Base-by-base conservation (phyloP, 2,113 vertebrate species). In the Eolophus roseicapilla region DNA sequence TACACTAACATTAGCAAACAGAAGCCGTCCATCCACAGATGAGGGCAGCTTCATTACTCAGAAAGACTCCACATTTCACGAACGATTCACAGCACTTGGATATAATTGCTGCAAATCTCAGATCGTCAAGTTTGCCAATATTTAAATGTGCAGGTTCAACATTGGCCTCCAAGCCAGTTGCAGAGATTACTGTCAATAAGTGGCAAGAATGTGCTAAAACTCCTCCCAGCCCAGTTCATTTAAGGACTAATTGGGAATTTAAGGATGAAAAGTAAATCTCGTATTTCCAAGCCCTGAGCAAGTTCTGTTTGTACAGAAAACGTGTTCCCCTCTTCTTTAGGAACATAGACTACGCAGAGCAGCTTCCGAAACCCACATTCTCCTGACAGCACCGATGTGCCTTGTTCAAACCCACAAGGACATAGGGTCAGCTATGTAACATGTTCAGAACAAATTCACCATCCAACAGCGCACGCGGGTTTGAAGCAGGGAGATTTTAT, bases 341-440 rank as follows among this genome's bases (percentile, higher is more conserved):
- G 24, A 69, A 24, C 21, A 28, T 7, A 37, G 71, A 49, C 28
- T 31, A 79, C 0, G 1, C 9, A 75, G 25, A 93, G 79, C 62
- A 91, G 62, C 92, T 96, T 95, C 94, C 95, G 95, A 97, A 96
- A 95, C 93, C 55, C 86, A 47, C 62, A 13, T 52, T 49, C 55
- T 67, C 52, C 41, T 49, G 44, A n/a, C 1, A 33, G 55, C 75
- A 92, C 37, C 3, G 1, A 33, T 3, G 29, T 50, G 81, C 53
- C 31, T 70, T 39, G 31, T 60, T 87, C 93, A 96, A 96, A 93
- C 62, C 78, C 90, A 64, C 37, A 28, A 25, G 44, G 12, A 78
- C 70, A 11, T 52, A 73, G 39, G 50, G 74, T 57, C 68, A 94
- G 49, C 44, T 63, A 77, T 0, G 1, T 80, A 95, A 87, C 55